These are phyloP conservation scores for Thecocarcelia acutangulata DNA, from an alignment of 2,888 invertebrate species.

Conservation along the genomic window DNA sequence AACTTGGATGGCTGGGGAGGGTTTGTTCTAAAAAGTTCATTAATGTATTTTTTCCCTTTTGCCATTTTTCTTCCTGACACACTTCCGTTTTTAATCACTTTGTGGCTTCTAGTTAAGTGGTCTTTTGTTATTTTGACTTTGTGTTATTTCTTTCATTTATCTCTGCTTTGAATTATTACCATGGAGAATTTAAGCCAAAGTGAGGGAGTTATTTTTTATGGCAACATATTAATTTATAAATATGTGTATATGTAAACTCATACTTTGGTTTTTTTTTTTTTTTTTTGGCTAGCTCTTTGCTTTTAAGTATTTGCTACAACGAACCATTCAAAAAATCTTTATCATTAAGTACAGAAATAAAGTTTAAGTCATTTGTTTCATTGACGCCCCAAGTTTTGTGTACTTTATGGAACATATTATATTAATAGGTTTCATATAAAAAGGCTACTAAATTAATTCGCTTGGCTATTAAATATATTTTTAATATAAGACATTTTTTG, in stretches of 20 bases:
- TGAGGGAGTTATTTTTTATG: constrained; percentile 56
- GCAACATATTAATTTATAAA: constrained; percentile 33
- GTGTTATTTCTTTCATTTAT: constrained; percentile 31
- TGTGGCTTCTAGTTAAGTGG: constrained; percentile 60
- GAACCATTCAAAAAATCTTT: background rate
- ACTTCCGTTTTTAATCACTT: constrained; percentile 66
- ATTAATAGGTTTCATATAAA: background rate
- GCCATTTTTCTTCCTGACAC: constrained; percentile 37
- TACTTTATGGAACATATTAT: background rate
- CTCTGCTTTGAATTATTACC: constrained; percentile 45
- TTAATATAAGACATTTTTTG: too few relatives aligned
- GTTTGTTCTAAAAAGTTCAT: background rate
- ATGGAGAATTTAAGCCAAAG: constrained; percentile 49
- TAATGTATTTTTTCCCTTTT: background rate
- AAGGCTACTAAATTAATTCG: background rate
- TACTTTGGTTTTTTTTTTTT: background rate
- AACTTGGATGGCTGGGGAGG: background rate
- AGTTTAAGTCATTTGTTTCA: constrained; percentile 14
- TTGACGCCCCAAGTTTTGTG: background rate
- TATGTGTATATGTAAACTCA: too few relatives aligned
- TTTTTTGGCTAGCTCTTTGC: constrained; percentile 16
- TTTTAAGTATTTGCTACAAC: background rate
- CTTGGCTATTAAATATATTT: background rate
- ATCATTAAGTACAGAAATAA: constrained; percentile 24
- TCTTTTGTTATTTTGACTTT: constrained; percentile 54